phyloP scores from a whole-genome alignment of 2,113 vertebrate genomes.

The Puffinus mauretanicus region DNA sequence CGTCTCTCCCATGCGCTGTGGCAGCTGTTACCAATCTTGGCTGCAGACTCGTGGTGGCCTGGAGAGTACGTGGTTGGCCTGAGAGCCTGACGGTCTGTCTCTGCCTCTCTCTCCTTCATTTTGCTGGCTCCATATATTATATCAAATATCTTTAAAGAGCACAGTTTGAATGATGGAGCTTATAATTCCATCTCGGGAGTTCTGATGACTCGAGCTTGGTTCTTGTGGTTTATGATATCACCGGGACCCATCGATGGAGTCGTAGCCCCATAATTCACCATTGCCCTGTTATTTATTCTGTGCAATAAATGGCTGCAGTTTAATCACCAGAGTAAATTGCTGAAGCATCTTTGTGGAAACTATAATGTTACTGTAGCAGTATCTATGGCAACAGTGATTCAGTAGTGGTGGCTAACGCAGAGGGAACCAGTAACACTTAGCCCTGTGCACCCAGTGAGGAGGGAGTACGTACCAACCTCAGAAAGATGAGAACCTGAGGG shows the following conservation, averaged over 20 bases:
- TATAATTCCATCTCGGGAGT: conserved; percentile 42
- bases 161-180: conserved; percentile 18
- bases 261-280: conserved; percentile 47
- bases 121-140: neutral
- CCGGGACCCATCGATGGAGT: conserved; percentile 32
- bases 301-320: conserved; percentile 55
- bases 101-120: neutral
- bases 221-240: conserved; percentile 70
- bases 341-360: conserved; percentile 66
- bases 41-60: neutral
- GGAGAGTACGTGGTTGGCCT: neutral
- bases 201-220: conserved; percentile 47
- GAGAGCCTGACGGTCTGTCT: conserved; percentile 1
- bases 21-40: conserved; percentile 1
- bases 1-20: neutral
- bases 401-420: neutral
- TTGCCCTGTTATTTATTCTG: conserved; percentile 63
- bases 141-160: conserved; percentile 39
- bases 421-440: neutral
- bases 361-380: conserved; percentile 20
- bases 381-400: neutral
- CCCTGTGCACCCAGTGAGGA: neutral
- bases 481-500: neutral
- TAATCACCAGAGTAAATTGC: conserved; percentile 63
- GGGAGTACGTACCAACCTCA: neutral